Conservation (phyloP, 92 coral and sea anemone species). For the Galaxea fascicularis region DNA sequence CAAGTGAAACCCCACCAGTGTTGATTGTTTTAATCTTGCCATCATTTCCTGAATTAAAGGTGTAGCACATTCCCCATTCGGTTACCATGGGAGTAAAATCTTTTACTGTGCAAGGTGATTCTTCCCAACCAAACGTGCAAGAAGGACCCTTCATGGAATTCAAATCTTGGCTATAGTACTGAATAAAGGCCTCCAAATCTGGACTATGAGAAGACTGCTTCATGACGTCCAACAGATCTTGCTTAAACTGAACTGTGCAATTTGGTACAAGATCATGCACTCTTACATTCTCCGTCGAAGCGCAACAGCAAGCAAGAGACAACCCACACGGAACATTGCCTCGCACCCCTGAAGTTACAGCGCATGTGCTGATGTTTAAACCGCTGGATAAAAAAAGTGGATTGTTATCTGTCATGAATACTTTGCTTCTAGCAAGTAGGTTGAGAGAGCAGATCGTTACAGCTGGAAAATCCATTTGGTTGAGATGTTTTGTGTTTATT, state of each 20-base stretch:
- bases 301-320: conserved; percentile 51
- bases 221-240: conserved; percentile 7
- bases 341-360: conserved; percentile 48
- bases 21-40: not conserved
- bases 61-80: conserved; percentile 50
- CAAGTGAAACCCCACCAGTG: conserved; percentile 23
- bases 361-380: conserved; percentile 48
- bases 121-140: conserved; percentile 23
- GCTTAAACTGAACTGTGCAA: conserved; percentile 31
- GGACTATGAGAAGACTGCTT: not conserved
- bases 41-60: conserved; percentile 55
- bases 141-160: not conserved
- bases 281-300: not conserved
- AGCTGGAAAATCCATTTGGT: conserved; percentile 55
- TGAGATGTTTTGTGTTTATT: conserved; percentile 5
- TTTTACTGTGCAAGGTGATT: not conserved
- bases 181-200: conserved; percentile 18
- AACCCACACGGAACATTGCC: conserved; percentile 46
- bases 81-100: conserved; percentile 32
- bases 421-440: conserved; percentile 25
- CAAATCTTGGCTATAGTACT: conserved; percentile 30
- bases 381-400: conserved; percentile 47
- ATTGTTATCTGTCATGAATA: conserved; percentile 33
- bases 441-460: conserved; percentile 61
- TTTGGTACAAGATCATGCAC: not conserved